These are phyloP conservation scores for Calliopum simillimum DNA, from an alignment of 2,888 invertebrate species.

Conservation along the genomic window DNA sequence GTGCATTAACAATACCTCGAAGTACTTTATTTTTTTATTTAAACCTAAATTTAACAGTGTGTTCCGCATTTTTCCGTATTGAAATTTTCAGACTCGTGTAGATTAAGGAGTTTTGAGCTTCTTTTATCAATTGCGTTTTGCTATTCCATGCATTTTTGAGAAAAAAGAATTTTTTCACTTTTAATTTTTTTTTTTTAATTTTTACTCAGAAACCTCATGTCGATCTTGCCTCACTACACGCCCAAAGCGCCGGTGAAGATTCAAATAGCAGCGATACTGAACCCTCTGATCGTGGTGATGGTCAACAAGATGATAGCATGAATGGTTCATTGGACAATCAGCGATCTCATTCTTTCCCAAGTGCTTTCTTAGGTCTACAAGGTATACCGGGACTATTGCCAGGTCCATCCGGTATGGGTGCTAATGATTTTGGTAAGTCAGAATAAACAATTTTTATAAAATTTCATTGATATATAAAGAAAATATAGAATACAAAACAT, in stretches of 20 bases:
- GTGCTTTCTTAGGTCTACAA: constrained; percentile 83
- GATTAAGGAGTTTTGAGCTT: no score
- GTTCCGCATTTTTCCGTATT: no score
- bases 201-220: constrained; percentile 69
- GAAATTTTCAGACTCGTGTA: no score
- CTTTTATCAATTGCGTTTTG: no score
- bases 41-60: no score
- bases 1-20: no score
- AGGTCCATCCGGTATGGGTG: constrained; percentile 86
- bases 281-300: constrained; percentile 76
- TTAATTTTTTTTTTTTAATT: no score
- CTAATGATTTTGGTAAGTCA: constrained; percentile 85
- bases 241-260: constrained; percentile 83
- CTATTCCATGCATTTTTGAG: no score
- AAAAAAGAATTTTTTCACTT: no score
- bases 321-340: constrained; percentile 75
- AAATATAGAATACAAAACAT: background rate
- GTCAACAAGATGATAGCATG: constrained; percentile 73
- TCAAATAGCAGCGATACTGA: constrained; percentile 87
- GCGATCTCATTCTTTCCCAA: constrained; percentile 81
- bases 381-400: constrained; percentile 83
- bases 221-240: constrained; percentile 71
- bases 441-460: background rate
- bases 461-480: background rate
- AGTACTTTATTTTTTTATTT: no score